Conservation (phyloP, 2,888 invertebrate genomes). For the Tachystola acroxantha region DNA sequence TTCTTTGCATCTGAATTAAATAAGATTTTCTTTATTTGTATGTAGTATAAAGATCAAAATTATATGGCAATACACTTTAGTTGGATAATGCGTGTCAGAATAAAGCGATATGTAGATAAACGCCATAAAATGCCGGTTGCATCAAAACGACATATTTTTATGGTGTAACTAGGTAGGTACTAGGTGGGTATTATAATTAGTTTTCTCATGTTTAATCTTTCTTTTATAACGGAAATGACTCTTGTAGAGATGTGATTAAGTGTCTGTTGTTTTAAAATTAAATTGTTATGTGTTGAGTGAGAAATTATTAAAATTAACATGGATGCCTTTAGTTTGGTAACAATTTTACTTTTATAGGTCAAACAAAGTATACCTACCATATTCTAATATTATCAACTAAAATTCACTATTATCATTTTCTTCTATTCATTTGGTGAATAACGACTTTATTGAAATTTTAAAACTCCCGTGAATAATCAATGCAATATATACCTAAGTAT, state of each 20-base stretch:
- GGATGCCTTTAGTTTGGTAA: too few relatives aligned
- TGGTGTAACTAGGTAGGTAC: constrained; percentile 14
- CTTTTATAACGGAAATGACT: constrained; percentile 18
- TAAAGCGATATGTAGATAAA: not conserved
- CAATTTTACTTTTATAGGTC: too few relatives aligned
- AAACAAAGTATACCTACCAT: too few relatives aligned
- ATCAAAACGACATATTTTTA: constrained; percentile 8
- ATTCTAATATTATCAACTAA: too few relatives aligned
- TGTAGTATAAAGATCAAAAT: not conserved
- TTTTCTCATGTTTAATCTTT: constrained; percentile 22
- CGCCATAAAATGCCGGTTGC: not conserved
- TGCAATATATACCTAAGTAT: too few relatives aligned
- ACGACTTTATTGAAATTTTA: too few relatives aligned
- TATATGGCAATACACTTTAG: constrained; percentile 2
- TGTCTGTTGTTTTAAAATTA: constrained; percentile 11
- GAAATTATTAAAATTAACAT: constrained; percentile 1
- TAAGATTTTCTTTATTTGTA: not conserved
- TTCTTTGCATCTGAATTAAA: constrained; percentile 6
- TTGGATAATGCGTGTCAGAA: not conserved
- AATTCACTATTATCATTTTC: too few relatives aligned
- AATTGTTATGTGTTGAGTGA: constrained; percentile 8
- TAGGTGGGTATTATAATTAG: constrained; percentile 26
- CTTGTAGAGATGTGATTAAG: constrained; percentile 20
- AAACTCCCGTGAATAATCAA: too few relatives aligned
- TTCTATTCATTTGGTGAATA: too few relatives aligned